A percentile compares a stretch with the other conserved stretches of the same genome.
These are phyloP conservation scores for Miltochrista miniata DNA, from an alignment of 2,888 invertebrate species.

Conservation along the genomic window DNA sequence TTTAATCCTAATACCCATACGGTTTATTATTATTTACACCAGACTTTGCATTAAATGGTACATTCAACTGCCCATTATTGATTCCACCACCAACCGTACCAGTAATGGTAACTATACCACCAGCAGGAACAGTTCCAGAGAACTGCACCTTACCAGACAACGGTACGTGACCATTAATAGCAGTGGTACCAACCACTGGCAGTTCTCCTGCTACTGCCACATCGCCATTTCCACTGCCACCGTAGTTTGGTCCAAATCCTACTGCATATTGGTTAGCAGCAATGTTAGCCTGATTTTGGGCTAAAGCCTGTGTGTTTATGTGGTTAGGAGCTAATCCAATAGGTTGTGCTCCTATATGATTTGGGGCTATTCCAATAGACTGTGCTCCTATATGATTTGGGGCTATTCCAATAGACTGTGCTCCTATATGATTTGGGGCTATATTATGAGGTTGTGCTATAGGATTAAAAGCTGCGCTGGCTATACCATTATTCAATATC, in stretches of 20 bases:
- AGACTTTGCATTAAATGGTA: constrained; percentile 1
- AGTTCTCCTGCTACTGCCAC: constrained; percentile 42
- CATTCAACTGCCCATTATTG: constrained; percentile 2
- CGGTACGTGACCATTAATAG: constrained; percentile 24
- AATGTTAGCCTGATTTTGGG: not conserved
- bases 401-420: not conserved
- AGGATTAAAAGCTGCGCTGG: not conserved
- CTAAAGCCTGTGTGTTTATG: too few species aligned
- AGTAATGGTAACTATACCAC: constrained; percentile 28
- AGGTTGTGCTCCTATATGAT: not conserved
- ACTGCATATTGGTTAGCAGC: not conserved
- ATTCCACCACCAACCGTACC: constrained; percentile 24
- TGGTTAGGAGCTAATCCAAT: not conserved
- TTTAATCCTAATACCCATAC: constrained; percentile 15
- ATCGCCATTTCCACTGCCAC: constrained; percentile 34
- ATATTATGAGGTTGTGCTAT: not conserved
- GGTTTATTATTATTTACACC: constrained; percentile 13
- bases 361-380: not conserved
- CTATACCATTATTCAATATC: not conserved
- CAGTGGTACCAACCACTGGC: constrained; percentile 42
- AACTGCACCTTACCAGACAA: constrained; percentile 32
- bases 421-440: not conserved
- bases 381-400: not conserved
- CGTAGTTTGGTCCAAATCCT: constrained; percentile 10
- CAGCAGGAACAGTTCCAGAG: constrained; percentile 25